phyloP scores from a whole-genome alignment of 2,113 vertebrate genomes.

The Leptobrachium ailaonicum region DNA sequence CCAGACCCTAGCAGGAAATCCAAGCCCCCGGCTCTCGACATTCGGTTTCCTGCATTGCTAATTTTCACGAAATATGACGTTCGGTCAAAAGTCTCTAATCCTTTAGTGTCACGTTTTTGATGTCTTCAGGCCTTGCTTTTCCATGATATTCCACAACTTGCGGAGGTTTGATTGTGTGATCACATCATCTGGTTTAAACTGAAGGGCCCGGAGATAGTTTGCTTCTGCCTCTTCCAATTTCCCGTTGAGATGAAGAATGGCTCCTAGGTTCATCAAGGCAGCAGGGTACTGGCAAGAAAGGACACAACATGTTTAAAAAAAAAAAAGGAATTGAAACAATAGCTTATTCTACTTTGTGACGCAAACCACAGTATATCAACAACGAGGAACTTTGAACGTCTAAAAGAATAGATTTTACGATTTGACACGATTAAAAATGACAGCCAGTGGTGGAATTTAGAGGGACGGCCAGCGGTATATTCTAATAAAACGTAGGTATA shows the following conservation, averaged over 20 bases:
- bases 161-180: constrained; percentile 98
- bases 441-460: constrained; percentile 7
- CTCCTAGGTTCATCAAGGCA: constrained; percentile 96
- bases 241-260: constrained; percentile 97
- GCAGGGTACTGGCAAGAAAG: constrained; percentile 83
- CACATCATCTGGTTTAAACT: constrained; percentile 91
- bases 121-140: constrained; percentile 94
- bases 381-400: not conserved
- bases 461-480: not conserved
- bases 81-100: constrained; percentile 4
- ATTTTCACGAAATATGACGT: constrained; percentile 39
- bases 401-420: constrained; percentile 50
- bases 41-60: constrained; percentile 52
- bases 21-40: constrained; percentile 48
- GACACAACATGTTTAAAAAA: constrained; percentile 4
- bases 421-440: constrained; percentile 53
- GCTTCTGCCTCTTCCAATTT: constrained; percentile 89
- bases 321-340: not conserved
- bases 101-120: constrained; percentile 75
- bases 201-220: constrained; percentile 93
- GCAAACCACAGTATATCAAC: not conserved
- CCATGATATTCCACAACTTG: constrained; percentile 99
- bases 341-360: not conserved
- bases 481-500: not conserved
- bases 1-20: constrained; percentile 46